Evolutionary conservation across 2,113 vertebrate species (phyloP), one percentile per base, ranked within the genome.

Genomic region (Eulacestoma nigropectus): DNA sequence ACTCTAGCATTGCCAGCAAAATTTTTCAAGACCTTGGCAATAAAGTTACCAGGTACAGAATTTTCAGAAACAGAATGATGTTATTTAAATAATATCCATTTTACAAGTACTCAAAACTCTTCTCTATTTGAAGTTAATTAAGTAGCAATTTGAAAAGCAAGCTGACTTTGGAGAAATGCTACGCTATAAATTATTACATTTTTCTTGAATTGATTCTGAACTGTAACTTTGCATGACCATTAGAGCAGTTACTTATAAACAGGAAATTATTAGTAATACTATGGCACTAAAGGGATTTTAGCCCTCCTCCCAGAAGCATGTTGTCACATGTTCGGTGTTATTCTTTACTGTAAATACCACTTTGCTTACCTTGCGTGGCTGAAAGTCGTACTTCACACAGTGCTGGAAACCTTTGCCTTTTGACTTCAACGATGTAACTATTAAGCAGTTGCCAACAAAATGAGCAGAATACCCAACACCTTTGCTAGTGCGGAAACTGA

Each of bases 371-470:
- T 99, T 99, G 64, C 99, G 98, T 57, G 99, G 99, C 90, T 99
- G 99, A 93, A 99, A 99, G 96, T 99, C 99, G 4, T 99, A 99
- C 89, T 99, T 99, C 77, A 99, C 99, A 97, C 99, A 99, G 88
- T 99, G 99, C 97, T 99, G 99, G 96, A 99, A 99, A 94, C 99
- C 99, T 98, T 99, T 99, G 90, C 99, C 99, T 98, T 99, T 99
- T n/a, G 99, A 99, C 95, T 99, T 99, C 90, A 99, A 39, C 2
- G 99, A 99, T 14, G 99, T 99, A 62, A 99, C 99, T 84, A 99
- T 99, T 96, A 99, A 98, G 97, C 99, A 99, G 97, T 99, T 99
- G 65, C 99, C 99, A 90, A 99, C 99, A 96, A 99, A 99, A 98
- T 99, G 99, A 95, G 99, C 99, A 69, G 99, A 99, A 95, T 99